Percentiles rank a stretch among this genome's conserved stretches.
Evolutionary conservation across 2,797 vertebrate genomes (phyloP).

Genomic region (Acrossocheilus fasciatus): DNA sequence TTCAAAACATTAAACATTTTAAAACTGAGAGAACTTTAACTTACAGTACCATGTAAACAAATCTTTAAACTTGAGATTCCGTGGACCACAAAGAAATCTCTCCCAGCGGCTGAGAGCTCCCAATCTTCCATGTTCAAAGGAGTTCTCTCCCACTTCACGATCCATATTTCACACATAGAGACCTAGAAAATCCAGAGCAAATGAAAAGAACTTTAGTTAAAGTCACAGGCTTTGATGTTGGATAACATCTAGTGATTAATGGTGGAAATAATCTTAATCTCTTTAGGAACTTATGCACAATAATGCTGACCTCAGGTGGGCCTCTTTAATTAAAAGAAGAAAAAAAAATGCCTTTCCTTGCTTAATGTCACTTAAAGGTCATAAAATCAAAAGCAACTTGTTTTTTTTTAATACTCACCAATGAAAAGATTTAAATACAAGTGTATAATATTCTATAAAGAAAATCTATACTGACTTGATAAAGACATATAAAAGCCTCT

Average conservation of each 20-base stretch:
- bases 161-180: constrained; percentile 69
- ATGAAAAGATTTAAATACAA: not conserved
- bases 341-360: not conserved
- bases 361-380: not conserved
- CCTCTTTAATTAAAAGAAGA: not conserved
- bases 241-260: not conserved
- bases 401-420: too few species aligned
- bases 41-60: constrained; percentile 76
- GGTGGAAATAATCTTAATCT: constrained; percentile 55
- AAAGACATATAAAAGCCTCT: not conserved
- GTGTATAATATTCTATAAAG: not conserved
- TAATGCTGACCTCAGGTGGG: not conserved
- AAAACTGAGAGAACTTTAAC: constrained; percentile 11
- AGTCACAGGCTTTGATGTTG: constrained; percentile 31
- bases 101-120: constrained; percentile 56
- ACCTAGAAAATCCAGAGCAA: constrained; percentile 42
- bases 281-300: constrained; percentile 59
- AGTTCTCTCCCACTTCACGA: constrained; percentile 48
- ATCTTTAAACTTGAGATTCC: constrained; percentile 65
- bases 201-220: not conserved
- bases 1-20: not conserved
- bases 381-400: not conserved
- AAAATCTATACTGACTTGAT: not conserved
- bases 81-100: constrained; percentile 56
- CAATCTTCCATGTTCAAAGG: constrained; percentile 44